Percentiles rank a stretch among this genome's conserved stretches.
Evolutionary conservation across 2,797 vertebrate genomes (phyloP).

Genomic region (Amblyopsis hoosieri): DNA sequence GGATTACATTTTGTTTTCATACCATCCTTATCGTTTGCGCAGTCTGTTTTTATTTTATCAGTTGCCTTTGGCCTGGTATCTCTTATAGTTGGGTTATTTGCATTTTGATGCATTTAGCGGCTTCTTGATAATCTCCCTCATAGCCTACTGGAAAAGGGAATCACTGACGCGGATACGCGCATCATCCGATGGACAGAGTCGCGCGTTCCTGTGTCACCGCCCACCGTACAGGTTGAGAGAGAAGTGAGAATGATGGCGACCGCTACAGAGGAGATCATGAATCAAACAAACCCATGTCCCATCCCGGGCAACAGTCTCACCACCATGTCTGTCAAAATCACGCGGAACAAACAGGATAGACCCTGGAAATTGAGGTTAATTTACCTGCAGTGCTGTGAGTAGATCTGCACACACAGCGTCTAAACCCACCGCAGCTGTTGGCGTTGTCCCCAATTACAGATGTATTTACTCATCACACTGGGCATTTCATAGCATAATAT

Average conservation of each 20-base stretch:
- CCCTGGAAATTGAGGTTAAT: conserved; percentile 68
- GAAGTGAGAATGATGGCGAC: conserved; percentile 68
- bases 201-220: conserved; percentile 22
- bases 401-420: conserved; percentile 20
- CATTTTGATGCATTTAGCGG: neutral
- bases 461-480: neutral
- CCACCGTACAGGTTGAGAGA: conserved; percentile 2
- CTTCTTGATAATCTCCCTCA: neutral
- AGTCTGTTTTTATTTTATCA: neutral
- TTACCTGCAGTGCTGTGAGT: conserved; percentile 81
- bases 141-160: neutral
- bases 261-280: conserved; percentile 61
- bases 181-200: conserved; percentile 24
- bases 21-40: neutral
- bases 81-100: neutral
- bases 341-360: conserved; percentile 65
- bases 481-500: neutral
- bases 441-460: neutral
- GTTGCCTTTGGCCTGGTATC: neutral
- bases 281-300: conserved; percentile 40
- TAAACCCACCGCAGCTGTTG: neutral
- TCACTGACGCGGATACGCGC: conserved; percentile 14
- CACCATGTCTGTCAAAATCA: conserved; percentile 61
- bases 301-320: conserved; percentile 51
- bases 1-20: too few relatives aligned